Evolutionary conservation across 2,888 invertebrate species (phyloP), one percentile per base, ranked within the genome.

Genomic region (Scotopteryx bipunctaria): DNA sequence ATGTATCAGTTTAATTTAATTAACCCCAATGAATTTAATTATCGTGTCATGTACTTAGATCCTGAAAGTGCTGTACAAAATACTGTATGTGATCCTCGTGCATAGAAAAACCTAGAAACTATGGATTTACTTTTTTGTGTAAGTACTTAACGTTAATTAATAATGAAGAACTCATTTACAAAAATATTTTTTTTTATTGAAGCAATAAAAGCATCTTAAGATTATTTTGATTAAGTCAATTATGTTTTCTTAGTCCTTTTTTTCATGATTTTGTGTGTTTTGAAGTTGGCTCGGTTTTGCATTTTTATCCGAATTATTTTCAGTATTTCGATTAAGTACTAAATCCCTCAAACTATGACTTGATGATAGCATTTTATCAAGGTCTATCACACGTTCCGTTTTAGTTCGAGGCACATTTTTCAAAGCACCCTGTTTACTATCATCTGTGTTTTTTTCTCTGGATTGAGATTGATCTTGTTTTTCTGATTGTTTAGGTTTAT

Each of bases 1-100:
- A 92, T 94, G 81, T 96, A 94, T 81, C 90, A 96, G 41, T 95
- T 95, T 63, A 92, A 92, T 54, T 85, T 92, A 35, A 85, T 96
- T 51, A 89, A 95, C 67, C 91, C 91, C 25, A 83, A 91, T 50
- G 93, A 94, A 48, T 91, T 93, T 21, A 96, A 96, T 79, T 96
- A 94, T 76, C 91, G 96, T 41, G 91, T 96, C 19, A 91, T 95
- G 77, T 93, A 92, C 56, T 93, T 94, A 9, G 92, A 92, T 67
- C 92, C 93, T 1, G 91, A 88, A 19, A 91, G 92, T 50, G 92
- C 94, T 3, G 89, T 94, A 15, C 78, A 83, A 53, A 91, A 92
- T 41, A 94, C 93, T 1, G 86, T 94, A 8, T 96, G 96, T 50
- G 65, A 67, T 48, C 65, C 65, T 23, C 63, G 63, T 14, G 27